Evolutionary conservation across 2,113 vertebrate species (phyloP).

Genomic region (Colaptes auratus): DNA sequence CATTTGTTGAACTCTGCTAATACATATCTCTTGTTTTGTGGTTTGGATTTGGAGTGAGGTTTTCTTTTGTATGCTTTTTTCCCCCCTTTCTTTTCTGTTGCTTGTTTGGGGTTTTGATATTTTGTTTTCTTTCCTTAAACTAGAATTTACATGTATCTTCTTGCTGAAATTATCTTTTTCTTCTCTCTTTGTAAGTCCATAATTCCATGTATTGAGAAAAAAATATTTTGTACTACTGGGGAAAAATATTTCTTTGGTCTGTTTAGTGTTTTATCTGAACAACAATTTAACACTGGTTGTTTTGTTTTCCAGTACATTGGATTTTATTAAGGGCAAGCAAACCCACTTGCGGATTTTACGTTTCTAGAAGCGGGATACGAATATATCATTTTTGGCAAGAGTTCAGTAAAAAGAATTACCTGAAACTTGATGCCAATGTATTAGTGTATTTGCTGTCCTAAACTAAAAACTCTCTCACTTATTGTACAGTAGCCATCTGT

Average conservation of each 20-base stretch:
- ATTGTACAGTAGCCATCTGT: slow-evolving; percentile 38
- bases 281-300: background rate
- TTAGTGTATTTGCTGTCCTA: slow-evolving; percentile 45
- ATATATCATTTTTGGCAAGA: slow-evolving; percentile 31
- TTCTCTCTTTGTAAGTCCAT: too few relatives aligned
- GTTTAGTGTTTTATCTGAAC: background rate
- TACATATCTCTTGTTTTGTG: background rate
- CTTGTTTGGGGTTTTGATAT: background rate
- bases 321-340: background rate
- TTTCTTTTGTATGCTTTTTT: too few relatives aligned
- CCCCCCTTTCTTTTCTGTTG: background rate
- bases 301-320: background rate
- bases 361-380: background rate
- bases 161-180: background rate
- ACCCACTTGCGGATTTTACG: background rate
- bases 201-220: background rate
- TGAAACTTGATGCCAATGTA: slow-evolving; percentile 35
- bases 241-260: background rate
- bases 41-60: background rate
- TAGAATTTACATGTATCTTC: background rate
- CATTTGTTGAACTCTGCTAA: background rate
- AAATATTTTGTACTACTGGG: background rate
- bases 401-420: slow-evolving; percentile 53
- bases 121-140: background rate
- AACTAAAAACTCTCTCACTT: slow-evolving; percentile 33